Conservation (phyloP, 2,113 vertebrate genomes). For the Physeter macrocephalus region DNA sequence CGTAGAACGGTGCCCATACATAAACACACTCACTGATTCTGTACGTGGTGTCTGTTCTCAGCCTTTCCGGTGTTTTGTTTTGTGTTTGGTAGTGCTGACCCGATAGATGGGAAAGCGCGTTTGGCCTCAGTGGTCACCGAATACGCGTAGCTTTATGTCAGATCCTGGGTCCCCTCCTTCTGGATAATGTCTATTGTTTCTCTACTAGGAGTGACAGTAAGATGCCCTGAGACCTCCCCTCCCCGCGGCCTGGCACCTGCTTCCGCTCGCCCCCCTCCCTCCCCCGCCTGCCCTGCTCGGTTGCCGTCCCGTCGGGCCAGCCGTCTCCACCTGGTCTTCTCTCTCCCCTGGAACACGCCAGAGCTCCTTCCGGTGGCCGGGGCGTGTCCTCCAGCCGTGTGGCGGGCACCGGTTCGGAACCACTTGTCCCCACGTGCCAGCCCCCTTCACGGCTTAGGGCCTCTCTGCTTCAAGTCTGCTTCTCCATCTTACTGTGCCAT, state of each 20-base stretch:
- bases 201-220: rapidly evolving
- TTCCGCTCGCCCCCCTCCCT: background rate
- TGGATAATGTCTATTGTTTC: background rate
- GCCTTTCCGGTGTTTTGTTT: background rate
- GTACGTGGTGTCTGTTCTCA: rapidly evolving
- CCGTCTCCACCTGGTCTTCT: background rate
- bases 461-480: background rate
- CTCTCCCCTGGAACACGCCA: background rate
- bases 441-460: background rate
- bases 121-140: background rate
- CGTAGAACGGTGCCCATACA: rapidly evolving
- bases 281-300: background rate
- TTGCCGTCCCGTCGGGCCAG: background rate
- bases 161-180: background rate
- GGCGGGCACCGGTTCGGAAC: background rate
- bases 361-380: background rate
- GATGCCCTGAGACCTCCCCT: background rate
- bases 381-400: background rate
- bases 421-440: background rate
- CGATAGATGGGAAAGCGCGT: background rate
- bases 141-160: rapidly evolving
- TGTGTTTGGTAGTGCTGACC: background rate
- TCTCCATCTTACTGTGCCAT: rapidly evolving
- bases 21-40: rapidly evolving
- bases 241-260: rapidly evolving